These are phyloP conservation scores for Neoaliturus tenellus DNA, from an alignment of 2,888 invertebrate species.

Conservation along the genomic window DNA sequence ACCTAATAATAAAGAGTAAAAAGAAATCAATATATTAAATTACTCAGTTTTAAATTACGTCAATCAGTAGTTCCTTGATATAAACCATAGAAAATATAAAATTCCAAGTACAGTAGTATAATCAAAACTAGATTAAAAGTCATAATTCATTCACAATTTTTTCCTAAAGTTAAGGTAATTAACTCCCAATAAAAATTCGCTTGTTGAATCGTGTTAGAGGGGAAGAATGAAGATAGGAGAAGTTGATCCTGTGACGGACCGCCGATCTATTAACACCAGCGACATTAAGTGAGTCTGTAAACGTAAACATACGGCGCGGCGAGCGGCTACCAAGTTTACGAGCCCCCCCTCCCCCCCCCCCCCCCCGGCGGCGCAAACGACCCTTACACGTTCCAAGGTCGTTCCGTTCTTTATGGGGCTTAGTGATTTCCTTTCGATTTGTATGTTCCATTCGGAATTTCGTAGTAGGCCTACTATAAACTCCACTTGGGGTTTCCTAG, in stretches of 20 bases:
- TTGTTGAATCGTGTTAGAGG: not conserved
- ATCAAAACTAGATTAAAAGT: too few species aligned
- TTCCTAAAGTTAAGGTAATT: not conserved
- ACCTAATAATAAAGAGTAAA: too few species aligned
- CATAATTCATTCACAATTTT: not conserved
- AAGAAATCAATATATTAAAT: too few species aligned
- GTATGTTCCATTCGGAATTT: not conserved
- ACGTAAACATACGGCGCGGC: not conserved
- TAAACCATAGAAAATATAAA: too few species aligned
- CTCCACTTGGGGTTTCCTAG: too few species aligned
- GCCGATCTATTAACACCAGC: conserved; percentile 23
- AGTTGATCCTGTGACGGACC: not conserved
- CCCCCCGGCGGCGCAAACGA: not conserved
- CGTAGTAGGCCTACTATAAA: too few species aligned
- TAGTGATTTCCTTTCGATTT: not conserved
- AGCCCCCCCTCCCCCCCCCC: conserved; percentile 4
- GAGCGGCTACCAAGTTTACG: conserved; percentile 37
- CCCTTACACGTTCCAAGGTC: conserved; percentile 16
- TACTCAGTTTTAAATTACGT: too few species aligned
- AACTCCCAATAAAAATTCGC: not conserved
- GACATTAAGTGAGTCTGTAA: conserved; percentile 36
- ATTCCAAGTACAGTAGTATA: too few species aligned
- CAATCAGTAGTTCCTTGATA: too few species aligned
- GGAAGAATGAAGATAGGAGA: not conserved
- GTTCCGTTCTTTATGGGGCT: not conserved